Percentiles rank a stretch among this genome's conserved stretches.
phyloP scores from a whole-genome alignment of 2,113 vertebrate species.

The Microtus ochrogaster region DNA sequence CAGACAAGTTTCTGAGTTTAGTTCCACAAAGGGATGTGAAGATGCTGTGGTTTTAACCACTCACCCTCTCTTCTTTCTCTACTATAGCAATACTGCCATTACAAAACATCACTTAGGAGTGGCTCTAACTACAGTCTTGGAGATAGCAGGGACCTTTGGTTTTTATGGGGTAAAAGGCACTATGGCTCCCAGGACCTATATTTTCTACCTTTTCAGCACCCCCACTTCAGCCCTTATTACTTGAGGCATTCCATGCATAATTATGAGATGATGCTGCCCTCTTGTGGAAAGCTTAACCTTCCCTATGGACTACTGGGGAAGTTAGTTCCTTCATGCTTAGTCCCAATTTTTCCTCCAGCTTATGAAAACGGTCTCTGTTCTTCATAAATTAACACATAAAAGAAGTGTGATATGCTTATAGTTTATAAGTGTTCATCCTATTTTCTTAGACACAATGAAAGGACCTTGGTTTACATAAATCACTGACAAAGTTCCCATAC shows the following conservation, averaged over 20 bases:
- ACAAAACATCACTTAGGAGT: slow-evolving; percentile 22
- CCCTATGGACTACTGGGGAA: background rate
- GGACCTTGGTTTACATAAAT: slow-evolving; percentile 48
- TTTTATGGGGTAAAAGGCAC: slow-evolving; percentile 13
- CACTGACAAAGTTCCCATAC: slow-evolving; percentile 45
- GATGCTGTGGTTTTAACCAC: background rate
- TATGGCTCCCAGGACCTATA: background rate
- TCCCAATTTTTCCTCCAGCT: slow-evolving; percentile 43
- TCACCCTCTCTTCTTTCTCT: slow-evolving; percentile 15
- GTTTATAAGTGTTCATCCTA: slow-evolving; percentile 18
- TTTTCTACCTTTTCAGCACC: background rate
- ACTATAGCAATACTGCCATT: background rate
- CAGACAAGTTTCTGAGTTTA: background rate
- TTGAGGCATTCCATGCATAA: background rate
- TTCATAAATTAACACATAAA: slow-evolving; percentile 22
- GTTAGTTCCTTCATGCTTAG: slow-evolving; percentile 16
- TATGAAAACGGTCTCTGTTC: slow-evolving; percentile 23
- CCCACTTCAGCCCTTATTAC: background rate
- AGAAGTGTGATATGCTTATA: slow-evolving; percentile 28
- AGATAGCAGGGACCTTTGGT: background rate
- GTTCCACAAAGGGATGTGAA: background rate
- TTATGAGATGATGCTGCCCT: slow-evolving; percentile 75
- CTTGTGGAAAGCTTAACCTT: slow-evolving; percentile 68
- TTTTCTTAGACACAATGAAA: slow-evolving; percentile 44
- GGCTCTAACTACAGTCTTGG: background rate